phyloP scores from a whole-genome alignment of 2,888 invertebrate genomes.

The Kuschelorhynchus macadamiae region DNA sequence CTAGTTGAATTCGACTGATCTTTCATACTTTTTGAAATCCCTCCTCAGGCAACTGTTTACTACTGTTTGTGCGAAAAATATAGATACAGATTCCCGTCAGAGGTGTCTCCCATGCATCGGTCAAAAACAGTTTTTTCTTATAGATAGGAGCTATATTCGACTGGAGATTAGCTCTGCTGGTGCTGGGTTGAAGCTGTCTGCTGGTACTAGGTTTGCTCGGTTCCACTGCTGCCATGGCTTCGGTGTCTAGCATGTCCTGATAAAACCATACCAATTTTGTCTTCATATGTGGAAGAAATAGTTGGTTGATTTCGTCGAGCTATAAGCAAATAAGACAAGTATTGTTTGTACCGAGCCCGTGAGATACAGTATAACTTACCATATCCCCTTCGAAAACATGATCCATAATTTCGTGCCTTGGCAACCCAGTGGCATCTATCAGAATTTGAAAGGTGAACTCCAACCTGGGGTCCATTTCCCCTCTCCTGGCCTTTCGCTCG shows the following conservation, averaged over 20 bases:
- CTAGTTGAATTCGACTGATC: no score
- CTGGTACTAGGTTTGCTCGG: conserved; percentile 63
- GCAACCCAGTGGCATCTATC: conserved; percentile 86
- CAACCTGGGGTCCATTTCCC: conserved; percentile 93
- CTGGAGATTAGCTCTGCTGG: conserved; percentile 64
- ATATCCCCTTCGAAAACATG: conserved; percentile 92
- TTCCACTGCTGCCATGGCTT: conserved; percentile 64
- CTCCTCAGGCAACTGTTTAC: conserved; percentile 90
- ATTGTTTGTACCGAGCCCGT: no score
- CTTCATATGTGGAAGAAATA: conserved; percentile 88
- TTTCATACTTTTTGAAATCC: conserved; percentile 85
- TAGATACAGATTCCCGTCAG: conserved; percentile 88
- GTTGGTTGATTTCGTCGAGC: conserved; percentile 90
- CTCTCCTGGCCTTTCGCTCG: conserved; percentile 89
- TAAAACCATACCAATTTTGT: conserved; percentile 91
- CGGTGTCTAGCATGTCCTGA: conserved; percentile 85
- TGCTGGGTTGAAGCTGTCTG: conserved; percentile 61
- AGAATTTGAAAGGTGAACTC: conserved; percentile 92
- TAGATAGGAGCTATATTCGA: conserved; percentile 64
- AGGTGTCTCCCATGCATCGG: conserved; percentile 86
- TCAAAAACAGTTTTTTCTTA: conserved; percentile 86
- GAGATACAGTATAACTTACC: no score
- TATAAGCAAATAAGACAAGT: no score
- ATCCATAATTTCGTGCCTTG: conserved; percentile 90
- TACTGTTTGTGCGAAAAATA: conserved; percentile 86